These are phyloP conservation scores for Scopus umbretta DNA, from an alignment of 2,113 vertebrate genomes.

Conservation along the genomic window DNA sequence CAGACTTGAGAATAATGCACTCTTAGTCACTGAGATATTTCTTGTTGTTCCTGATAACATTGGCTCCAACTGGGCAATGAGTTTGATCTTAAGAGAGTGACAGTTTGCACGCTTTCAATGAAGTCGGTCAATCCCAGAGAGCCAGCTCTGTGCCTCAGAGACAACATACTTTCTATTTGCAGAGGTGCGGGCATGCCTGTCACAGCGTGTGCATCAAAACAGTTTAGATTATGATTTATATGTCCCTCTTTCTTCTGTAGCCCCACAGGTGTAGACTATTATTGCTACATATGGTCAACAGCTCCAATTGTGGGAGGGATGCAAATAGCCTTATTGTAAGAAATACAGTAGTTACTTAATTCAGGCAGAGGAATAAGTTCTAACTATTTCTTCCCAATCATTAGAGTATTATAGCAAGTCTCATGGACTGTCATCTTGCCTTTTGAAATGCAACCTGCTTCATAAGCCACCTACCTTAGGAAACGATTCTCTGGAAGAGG, in stretches of 20 bases:
- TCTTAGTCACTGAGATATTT: background rate
- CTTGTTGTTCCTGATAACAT: background rate
- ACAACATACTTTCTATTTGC: background rate
- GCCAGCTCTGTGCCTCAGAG: background rate
- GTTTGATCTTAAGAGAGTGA: background rate
- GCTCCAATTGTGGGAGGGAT: background rate
- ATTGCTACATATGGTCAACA: background rate
- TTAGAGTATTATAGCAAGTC: background rate
- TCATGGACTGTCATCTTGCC: background rate
- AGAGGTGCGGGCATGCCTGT: background rate
- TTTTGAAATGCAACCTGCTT: background rate
- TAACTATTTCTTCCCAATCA: background rate
- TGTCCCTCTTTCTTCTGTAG: background rate
- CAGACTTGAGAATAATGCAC: background rate
- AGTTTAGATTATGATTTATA: background rate
- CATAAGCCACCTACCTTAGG: background rate
- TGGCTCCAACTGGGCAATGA: background rate
- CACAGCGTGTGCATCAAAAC: background rate
- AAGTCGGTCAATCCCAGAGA: background rate
- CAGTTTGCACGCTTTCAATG: background rate
- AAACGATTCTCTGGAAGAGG: background rate
- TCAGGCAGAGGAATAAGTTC: background rate
- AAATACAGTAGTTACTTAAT: background rate
- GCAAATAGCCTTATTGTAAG: background rate
- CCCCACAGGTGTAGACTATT: background rate